A percentile compares a stretch with the other conserved stretches of the same genome.
Evolutionary conservation across 2,797 vertebrate species (phyloP).

Genomic region (Oreortyx pictus): DNA sequence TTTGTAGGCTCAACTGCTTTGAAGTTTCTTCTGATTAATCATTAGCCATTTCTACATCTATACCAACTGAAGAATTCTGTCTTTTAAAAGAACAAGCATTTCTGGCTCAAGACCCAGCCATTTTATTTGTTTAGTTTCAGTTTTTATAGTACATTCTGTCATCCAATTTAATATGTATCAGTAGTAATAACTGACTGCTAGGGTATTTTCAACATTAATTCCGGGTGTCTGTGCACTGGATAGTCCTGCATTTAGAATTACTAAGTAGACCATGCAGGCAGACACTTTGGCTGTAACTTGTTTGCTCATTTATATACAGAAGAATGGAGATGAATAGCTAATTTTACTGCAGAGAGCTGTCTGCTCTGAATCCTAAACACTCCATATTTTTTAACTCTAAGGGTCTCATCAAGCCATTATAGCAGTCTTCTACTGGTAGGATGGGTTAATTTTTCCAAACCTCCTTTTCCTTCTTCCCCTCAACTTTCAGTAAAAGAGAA

Average conservation of each 20-base stretch:
- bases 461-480: neutral
- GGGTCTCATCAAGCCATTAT: slow-evolving; percentile 43
- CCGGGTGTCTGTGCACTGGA: slow-evolving; percentile 37
- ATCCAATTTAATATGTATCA: slow-evolving; percentile 59
- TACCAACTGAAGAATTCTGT: slow-evolving; percentile 25
- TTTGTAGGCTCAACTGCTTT: slow-evolving; percentile 36
- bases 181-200: slow-evolving; percentile 39
- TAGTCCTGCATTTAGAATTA: slow-evolving; percentile 64
- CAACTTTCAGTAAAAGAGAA: slow-evolving; percentile 42
- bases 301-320: slow-evolving; percentile 72
- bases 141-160: slow-evolving; percentile 49
- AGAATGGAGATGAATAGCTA: slow-evolving; percentile 73
- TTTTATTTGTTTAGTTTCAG: slow-evolving; percentile 41
- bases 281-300: slow-evolving; percentile 67
- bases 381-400: slow-evolving; percentile 39
- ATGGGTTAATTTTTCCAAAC: slow-evolving; percentile 84
- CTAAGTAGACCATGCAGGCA: slow-evolving; percentile 57
- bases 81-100: slow-evolving; percentile 20
- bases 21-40: slow-evolving; percentile 39
- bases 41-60: neutral
- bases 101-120: slow-evolving; percentile 3
- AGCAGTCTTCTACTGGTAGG: slow-evolving; percentile 58
- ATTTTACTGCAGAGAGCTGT: slow-evolving; percentile 71
- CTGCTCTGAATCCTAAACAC: slow-evolving; percentile 61
- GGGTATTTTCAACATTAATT: slow-evolving; percentile 64